Evolutionary conservation across 2,888 invertebrate genomes (phyloP), one percentile per base, ranked within the genome.

Genomic region (Electrophaes corylata): DNA sequence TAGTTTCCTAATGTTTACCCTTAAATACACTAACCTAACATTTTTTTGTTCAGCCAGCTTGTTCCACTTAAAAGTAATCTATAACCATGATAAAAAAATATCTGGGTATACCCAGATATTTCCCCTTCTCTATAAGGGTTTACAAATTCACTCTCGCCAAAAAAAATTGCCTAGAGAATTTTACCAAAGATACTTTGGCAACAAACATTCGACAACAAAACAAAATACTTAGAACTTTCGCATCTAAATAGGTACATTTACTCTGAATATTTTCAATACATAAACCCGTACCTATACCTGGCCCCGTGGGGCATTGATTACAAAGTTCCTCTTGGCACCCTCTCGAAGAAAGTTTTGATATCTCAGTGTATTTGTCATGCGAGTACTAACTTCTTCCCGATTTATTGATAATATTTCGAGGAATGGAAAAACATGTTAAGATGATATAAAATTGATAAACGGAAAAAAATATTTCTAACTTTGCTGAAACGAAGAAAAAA

Each of bases 321-420:
- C 67, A 67, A 69, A 69, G 64, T 69, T 67, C 57, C 57, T 66
- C 67, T 66, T 67, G 67, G 66, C 67, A 66, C 67, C 57, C 67
- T 49, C 62, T 50, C 55, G 39, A 62, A 60, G 62, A 61, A 64
- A 64, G 56, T 69, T 69, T 58, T 62, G 57, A 65, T 66, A 69
- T 69, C 66, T 65, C 65, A 57, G 65, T 64, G 64, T 66, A 66
- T 66, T 69, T 66, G 66, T 67, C 67, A 67, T 62, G 60, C 58
- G 67, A 65, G 60, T 60, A 60, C 61, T 56, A 60, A 51, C 53
- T 53, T 54, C 46, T 60, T 57, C 62, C 48, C 62, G 65, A 67
- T 67, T 67, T 67, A 67, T 67, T 62, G 67, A 67, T 67, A 67
- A 65, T 65, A 67, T 65, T 67, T 64, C 60, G 59, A 67, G 61